phyloP scores from a whole-genome alignment of 1,140 invertebrate species.

The Triops cancriformis region DNA sequence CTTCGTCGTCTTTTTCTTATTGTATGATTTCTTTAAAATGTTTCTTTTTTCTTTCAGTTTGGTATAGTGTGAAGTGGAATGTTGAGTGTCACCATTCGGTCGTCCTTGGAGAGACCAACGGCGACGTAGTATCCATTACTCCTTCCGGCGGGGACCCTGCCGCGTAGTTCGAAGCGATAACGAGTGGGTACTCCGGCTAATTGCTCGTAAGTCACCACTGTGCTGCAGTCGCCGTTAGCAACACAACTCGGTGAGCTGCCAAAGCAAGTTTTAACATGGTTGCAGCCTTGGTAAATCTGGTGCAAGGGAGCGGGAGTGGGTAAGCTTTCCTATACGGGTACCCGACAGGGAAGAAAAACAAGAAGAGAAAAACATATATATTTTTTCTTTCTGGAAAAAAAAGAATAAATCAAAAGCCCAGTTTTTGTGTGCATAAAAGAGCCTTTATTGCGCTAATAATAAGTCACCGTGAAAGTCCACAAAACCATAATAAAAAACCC shows the following conservation, averaged over 20 bases:
- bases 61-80: neutral
- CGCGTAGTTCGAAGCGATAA: slow-evolving; percentile 28
- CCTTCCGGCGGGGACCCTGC: neutral
- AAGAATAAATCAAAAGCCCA: neutral
- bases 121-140: slow-evolving; percentile 50
- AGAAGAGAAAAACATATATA: neutral
- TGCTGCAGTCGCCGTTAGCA: neutral
- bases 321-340: neutral
- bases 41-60: no score
- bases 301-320: slow-evolving; percentile 22
- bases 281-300: slow-evolving; percentile 25
- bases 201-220: slow-evolving; percentile 24
- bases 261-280: slow-evolving; percentile 26
- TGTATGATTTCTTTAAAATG: no score
- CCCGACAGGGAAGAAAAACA: neutral
- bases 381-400: no score
- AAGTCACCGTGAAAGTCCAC: neutral
- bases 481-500: slow-evolving; percentile 17
- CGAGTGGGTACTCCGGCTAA: slow-evolving; percentile 14
- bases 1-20: no score
- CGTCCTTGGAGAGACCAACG: slow-evolving; percentile 55
- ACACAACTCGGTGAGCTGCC: slow-evolving; percentile 24
- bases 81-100: slow-evolving; percentile 17
- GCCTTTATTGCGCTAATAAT: slow-evolving; percentile 1
- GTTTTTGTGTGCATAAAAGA: neutral